phyloP scores from a whole-genome alignment of 2,797 vertebrate genomes.

The Sandelia bainsii region DNA sequence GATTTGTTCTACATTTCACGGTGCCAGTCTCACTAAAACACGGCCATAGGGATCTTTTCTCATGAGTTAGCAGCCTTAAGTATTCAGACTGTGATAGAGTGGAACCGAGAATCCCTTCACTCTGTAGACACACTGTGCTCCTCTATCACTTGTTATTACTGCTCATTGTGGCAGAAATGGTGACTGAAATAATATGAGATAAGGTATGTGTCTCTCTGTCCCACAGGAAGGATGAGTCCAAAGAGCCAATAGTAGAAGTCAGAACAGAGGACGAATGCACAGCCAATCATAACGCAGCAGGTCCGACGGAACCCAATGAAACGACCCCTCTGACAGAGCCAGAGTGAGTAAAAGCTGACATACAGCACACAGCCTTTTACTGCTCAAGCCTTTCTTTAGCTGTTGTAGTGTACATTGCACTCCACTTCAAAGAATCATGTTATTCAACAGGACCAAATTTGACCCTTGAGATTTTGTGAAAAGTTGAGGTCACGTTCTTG shows the following conservation, averaged over 20 bases:
- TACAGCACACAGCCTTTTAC: conserved; percentile 20
- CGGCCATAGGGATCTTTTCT: conserved; percentile 6
- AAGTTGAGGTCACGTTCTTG: conserved; percentile 73
- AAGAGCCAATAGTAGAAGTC: conserved; percentile 98
- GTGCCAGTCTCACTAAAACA: conserved; percentile 20
- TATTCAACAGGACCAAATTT: conserved; percentile 59
- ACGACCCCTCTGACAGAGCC: conserved; percentile 97
- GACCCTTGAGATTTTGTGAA: conserved; percentile 35
- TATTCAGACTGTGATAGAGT: conserved; percentile 8
- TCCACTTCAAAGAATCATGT: conserved; percentile 80
- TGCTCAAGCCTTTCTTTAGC: conserved; percentile 47
- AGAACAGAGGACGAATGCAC: conserved; percentile 94
- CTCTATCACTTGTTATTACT: conserved; percentile 1
- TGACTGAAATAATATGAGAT: neutral
- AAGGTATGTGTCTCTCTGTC: neutral
- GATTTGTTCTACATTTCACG: conserved; percentile 31
- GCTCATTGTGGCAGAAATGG: neutral
- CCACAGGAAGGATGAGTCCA: conserved; percentile 95
- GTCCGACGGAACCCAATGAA: conserved; percentile 95
- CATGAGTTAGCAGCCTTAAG: neutral
- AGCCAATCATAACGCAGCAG: conserved; percentile 95
- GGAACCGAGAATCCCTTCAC: conserved; percentile 13
- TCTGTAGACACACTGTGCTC: conserved; percentile 2
- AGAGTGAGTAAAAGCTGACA: conserved; percentile 87
- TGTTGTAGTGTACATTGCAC: conserved; percentile 70